Evolutionary conservation across 2,888 invertebrate genomes (phyloP).

Genomic region (Erynnis tages): DNA sequence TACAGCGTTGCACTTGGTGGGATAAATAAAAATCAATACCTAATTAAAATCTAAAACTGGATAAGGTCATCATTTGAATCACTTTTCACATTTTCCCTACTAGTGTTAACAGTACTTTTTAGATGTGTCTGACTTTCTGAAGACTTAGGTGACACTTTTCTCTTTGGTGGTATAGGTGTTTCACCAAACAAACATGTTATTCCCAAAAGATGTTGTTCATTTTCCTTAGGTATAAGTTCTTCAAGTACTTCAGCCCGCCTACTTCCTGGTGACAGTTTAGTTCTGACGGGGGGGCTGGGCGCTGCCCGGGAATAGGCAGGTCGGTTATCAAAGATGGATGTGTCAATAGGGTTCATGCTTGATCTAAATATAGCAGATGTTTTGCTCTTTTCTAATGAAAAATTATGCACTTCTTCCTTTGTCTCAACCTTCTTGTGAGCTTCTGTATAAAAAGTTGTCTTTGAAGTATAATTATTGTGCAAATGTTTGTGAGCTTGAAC

Average conservation of each 20-base stretch:
- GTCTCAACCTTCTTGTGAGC: constrained; percentile 39
- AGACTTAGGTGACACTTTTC: constrained; percentile 63
- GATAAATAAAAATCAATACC: constrained; percentile 24
- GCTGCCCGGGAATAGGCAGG: constrained; percentile 65
- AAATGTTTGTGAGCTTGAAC: constrained; percentile 62
- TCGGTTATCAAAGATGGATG: constrained; percentile 68
- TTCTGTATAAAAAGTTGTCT: constrained; percentile 65
- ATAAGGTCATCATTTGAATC: constrained; percentile 66
- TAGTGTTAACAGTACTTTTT: constrained; percentile 38
- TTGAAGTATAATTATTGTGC: constrained; percentile 49
- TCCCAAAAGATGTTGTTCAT: constrained; percentile 53
- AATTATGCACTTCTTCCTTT: constrained; percentile 42
- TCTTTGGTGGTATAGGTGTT: constrained; percentile 62
- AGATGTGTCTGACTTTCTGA: constrained; percentile 32
- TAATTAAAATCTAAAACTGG: constrained; percentile 51
- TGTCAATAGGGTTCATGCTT: constrained; percentile 49
- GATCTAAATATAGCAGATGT: constrained; percentile 60
- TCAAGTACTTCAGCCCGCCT: constrained; percentile 45
- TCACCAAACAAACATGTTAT: constrained; percentile 61
- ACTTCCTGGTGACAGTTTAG: constrained; percentile 58
- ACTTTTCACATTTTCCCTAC: constrained; percentile 35
- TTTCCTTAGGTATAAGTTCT: constrained; percentile 53
- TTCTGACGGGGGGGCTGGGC: constrained; percentile 72
- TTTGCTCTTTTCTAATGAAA: constrained; percentile 66
- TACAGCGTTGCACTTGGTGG: constrained; percentile 37